Conservation (phyloP, 1,140 invertebrate species). For the Maconellicoccus hirsutus region DNA sequence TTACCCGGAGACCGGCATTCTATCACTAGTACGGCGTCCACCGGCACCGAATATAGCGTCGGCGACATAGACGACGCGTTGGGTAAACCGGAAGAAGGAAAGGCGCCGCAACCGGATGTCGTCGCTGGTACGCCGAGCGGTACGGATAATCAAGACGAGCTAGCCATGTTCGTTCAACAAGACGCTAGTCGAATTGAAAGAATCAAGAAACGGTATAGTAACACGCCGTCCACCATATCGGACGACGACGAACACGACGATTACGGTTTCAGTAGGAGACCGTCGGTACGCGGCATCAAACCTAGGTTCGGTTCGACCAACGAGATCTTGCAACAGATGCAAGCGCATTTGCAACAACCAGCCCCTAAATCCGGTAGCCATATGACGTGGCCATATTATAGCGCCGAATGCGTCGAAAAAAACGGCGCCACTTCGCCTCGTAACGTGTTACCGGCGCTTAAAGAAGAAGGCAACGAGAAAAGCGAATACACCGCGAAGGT, state of each 20-base stretch:
- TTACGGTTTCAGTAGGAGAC: constrained; percentile 76
- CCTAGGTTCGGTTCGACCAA: constrained; percentile 61
- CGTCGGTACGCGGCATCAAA: constrained; percentile 65
- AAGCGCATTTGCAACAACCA: constrained; percentile 49
- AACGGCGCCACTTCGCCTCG: constrained; percentile 16
- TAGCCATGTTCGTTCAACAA: constrained; percentile 71
- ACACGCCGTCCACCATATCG: constrained; percentile 12
- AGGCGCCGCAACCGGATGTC: constrained; percentile 47
- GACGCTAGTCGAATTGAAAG: constrained; percentile 67
- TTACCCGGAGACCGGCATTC: constrained; percentile 39
- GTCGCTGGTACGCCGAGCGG: constrained; percentile 52
- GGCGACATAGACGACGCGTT: constrained; percentile 52
- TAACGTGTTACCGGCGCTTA: constrained; percentile 21
- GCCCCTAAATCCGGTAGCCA: constrained; percentile 36
- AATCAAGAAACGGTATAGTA: constrained; percentile 55
- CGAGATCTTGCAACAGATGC: constrained; percentile 69
- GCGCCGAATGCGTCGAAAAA: constrained; percentile 36
- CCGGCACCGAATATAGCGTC: constrained; percentile 46
- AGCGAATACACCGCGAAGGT: constrained; percentile 22
- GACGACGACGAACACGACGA: constrained; percentile 67
- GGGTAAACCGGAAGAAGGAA: constrained; percentile 35
- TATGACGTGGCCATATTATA: constrained; percentile 51
- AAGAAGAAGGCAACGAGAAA: constrained; percentile 23
- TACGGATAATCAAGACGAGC: constrained; percentile 46
- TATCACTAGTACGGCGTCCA: constrained; percentile 35